Evolutionary conservation across 2,888 invertebrate genomes (phyloP).

Genomic region (Cephus sareptanus): DNA sequence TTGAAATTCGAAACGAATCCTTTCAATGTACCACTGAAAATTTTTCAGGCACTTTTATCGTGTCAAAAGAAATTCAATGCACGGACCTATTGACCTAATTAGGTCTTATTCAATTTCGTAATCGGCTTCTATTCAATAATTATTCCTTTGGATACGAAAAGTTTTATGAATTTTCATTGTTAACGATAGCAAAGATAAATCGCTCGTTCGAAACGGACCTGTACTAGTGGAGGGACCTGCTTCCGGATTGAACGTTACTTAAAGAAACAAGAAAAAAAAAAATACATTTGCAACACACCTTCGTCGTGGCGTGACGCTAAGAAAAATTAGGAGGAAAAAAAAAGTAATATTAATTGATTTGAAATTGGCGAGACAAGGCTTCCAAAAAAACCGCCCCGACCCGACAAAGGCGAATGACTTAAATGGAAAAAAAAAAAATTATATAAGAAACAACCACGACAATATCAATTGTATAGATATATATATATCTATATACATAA

Average conservation of each 20-base stretch:
- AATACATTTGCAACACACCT: background rate
- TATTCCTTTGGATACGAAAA: no score
- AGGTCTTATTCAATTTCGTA: no score
- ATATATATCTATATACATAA: slow-evolving; percentile 27
- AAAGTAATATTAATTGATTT: background rate
- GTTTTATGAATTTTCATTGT: no score
- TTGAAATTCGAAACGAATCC: no score
- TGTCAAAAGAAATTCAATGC: no score
- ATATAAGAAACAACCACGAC: slow-evolving; percentile 21
- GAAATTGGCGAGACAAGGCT: background rate
- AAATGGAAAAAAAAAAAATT: slow-evolving; percentile 7
- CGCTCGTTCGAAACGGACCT: no score
- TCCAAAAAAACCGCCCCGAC: background rate
- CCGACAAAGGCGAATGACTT: slow-evolving; percentile 17
- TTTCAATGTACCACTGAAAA: no score
- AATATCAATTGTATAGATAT: slow-evolving; percentile 28
- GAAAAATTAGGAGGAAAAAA: background rate
- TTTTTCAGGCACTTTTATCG: no score
- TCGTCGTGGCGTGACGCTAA: background rate
- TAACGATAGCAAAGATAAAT: no score
- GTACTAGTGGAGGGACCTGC: background rate
- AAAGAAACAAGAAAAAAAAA: background rate
- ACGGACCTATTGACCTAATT: no score
- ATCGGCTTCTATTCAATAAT: no score
- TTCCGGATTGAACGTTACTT: background rate